Percentiles rank a stretch among this genome's conserved stretches.
Evolutionary conservation across 2,797 vertebrate species (phyloP).

Genomic region (Galaxias olidus): DNA sequence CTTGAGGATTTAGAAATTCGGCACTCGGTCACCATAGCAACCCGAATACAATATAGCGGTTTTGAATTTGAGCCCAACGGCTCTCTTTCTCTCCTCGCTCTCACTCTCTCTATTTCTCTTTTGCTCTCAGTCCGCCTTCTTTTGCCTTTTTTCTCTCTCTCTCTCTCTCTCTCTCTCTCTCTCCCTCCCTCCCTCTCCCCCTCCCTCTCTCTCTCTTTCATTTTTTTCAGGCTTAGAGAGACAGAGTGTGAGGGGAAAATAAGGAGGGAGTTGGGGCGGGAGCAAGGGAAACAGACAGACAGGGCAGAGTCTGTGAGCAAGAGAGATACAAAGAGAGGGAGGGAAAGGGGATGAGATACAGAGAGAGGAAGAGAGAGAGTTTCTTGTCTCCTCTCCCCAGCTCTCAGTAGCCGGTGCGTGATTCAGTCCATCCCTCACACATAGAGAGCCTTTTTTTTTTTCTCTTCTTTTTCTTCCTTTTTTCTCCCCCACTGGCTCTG

Average conservation of each 20-base stretch:
- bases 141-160: slow-evolving; percentile 8
- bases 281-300: slow-evolving; percentile 27
- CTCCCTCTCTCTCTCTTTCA: slow-evolving; percentile 36
- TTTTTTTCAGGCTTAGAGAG: slow-evolving; percentile 54
- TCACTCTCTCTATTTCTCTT: slow-evolving; percentile 9
- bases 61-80: slow-evolving; percentile 61
- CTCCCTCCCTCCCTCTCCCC: slow-evolving; percentile 39
- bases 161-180: slow-evolving; percentile 23
- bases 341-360: slow-evolving; percentile 35
- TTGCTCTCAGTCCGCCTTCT: slow-evolving; percentile 4
- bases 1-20: slow-evolving; percentile 69
- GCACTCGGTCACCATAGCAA: slow-evolving; percentile 74
- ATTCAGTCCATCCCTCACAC: slow-evolving; percentile 65
- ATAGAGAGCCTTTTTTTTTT: slow-evolving; percentile 56
- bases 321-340: slow-evolving; percentile 68
- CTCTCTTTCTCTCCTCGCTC: slow-evolving; percentile 32
- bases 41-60: slow-evolving; percentile 70
- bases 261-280: slow-evolving; percentile 40
- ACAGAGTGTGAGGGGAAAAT: slow-evolving; percentile 33
- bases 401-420: slow-evolving; percentile 59
- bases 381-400: slow-evolving; percentile 65
- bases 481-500: slow-evolving; percentile 42
- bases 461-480: too few species aligned
- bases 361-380: slow-evolving; percentile 66
- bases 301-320: slow-evolving; percentile 41